Conservation (phyloP, 2,888 invertebrate species). For the Bellardia pandia region DNA sequence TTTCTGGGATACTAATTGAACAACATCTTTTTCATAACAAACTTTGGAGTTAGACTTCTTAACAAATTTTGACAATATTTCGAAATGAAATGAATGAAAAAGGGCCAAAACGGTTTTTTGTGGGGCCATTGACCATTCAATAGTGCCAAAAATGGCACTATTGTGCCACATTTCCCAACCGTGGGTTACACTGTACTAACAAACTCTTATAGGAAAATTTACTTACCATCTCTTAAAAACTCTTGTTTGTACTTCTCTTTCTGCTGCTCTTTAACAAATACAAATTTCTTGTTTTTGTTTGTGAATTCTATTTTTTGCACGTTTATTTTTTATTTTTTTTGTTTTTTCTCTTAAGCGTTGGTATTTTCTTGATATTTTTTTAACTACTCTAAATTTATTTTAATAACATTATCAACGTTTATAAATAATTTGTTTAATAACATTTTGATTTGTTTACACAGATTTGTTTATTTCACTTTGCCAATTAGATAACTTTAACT, state of each 20-base stretch:
- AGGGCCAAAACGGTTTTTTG: no score
- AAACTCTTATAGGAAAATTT: no score
- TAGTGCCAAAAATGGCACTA: no score
- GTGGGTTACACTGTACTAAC: no score
- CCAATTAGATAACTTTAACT: not conserved
- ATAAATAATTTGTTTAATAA: not conserved
- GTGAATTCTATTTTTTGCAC: conserved; percentile 30
- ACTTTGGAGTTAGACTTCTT: no score
- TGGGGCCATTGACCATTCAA: no score
- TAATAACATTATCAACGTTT: not conserved
- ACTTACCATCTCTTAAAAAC: no score
- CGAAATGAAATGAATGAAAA: no score
- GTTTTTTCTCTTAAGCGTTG: conserved; percentile 1
- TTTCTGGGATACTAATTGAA: no score
- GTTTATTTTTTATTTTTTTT: conserved; percentile 13
- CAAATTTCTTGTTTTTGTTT: conserved; percentile 43
- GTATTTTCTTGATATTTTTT: conserved; percentile 8
- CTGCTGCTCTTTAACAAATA: conserved; percentile 20
- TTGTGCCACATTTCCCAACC: no score
- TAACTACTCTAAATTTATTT: not conserved
- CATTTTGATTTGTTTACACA: not conserved
- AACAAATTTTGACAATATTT: no score
- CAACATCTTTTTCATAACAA: no score
- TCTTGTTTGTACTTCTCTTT: not conserved
- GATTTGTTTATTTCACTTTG: not conserved